Evolutionary conservation across 2,888 invertebrate species (phyloP).

Genomic region (Trissonchulus latispiculum): DNA sequence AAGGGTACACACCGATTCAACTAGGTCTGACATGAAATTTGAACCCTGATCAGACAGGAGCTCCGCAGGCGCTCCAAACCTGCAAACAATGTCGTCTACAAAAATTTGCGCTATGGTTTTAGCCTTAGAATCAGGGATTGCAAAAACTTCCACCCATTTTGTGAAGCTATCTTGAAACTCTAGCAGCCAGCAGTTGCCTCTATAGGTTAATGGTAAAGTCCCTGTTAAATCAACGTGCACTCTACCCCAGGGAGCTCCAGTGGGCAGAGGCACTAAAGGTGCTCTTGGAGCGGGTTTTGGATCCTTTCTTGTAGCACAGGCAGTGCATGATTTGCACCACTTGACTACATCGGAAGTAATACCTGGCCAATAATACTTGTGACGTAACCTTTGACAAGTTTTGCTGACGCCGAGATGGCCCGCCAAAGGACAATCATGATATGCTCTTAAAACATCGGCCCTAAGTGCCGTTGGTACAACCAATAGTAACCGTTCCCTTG

Average conservation of each 20-base stretch:
- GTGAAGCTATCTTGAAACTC: slow-evolving; percentile 6
- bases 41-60: not conserved
- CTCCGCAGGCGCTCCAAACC: not conserved
- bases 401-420: no score
- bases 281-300: not conserved
- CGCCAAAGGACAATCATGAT: no score
- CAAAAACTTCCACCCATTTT: not conserved
- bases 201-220: not conserved
- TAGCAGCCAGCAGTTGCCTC: not conserved
- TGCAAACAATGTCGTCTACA: not conserved
- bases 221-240: slow-evolving; percentile 3
- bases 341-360: not conserved
- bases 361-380: not conserved
- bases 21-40: not conserved
- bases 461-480: no score
- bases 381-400: not conserved
- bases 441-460: no score
- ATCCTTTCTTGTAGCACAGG: not conserved
- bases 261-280: not conserved
- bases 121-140: not conserved
- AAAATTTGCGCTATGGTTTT: slow-evolving; percentile 1
- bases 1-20: not conserved
- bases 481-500: no score
- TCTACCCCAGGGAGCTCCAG: not conserved
- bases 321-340: not conserved